Evolutionary conservation across 2,888 invertebrate genomes (phyloP).

Genomic region (Cryptus armator): DNA sequence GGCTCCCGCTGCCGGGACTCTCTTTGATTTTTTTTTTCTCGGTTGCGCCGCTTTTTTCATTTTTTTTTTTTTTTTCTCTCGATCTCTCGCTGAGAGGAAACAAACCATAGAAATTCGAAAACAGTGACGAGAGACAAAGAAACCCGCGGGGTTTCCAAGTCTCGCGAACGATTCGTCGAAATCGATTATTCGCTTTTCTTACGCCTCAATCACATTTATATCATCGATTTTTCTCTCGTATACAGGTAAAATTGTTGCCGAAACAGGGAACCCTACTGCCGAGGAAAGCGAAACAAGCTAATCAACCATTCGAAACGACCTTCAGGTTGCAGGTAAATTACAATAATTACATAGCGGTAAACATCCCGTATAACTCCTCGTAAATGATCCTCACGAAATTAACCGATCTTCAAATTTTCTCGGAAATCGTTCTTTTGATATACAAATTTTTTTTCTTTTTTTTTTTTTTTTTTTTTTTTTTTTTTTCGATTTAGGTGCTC

Average conservation of each 20-base stretch:
- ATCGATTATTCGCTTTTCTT: conserved; percentile 13
- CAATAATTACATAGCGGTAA: conserved; percentile 43
- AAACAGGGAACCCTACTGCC: conserved; percentile 81
- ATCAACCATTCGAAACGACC: conserved; percentile 89
- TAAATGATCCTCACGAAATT: conserved; percentile 8
- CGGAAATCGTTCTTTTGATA: neutral
- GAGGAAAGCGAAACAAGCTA: conserved; percentile 80
- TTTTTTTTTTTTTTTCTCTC: neutral
- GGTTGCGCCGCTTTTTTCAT: neutral
- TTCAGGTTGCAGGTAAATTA: conserved; percentile 86
- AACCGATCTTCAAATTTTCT: neutral
- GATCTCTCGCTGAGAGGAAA: neutral
- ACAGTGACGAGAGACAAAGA: conserved; percentile 46
- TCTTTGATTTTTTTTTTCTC: conserved; percentile 21
- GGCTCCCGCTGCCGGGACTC: conserved; percentile 5
- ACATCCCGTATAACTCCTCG: conserved; percentile 1
- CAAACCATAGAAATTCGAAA: conserved; percentile 14
- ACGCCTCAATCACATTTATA: conserved; percentile 9
- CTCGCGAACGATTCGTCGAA: conserved; percentile 55
- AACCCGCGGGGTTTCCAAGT: conserved; percentile 35
- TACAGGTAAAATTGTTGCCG: conserved; percentile 82
- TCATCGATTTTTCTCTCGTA: conserved; percentile 25
- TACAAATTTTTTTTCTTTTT: neutral
- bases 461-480: conserved; percentile 4
- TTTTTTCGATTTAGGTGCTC: conserved; percentile 87